phyloP scores from a whole-genome alignment of 2,797 vertebrate genomes.

The Oreochromis mossambicus region DNA sequence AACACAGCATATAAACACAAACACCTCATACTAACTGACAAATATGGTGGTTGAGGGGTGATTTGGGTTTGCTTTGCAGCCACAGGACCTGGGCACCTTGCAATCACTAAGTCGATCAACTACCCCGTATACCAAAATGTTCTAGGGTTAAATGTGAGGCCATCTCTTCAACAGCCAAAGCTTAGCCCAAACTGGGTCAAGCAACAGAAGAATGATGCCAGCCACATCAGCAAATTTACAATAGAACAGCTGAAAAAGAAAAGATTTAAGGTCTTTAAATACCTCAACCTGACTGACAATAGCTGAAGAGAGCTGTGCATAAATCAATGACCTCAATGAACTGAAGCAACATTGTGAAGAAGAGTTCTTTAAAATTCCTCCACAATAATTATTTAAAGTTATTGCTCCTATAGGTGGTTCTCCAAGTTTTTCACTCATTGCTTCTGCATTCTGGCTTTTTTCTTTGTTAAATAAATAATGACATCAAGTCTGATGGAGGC shows the following conservation, averaged over 20 bases:
- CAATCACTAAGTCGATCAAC: not conserved
- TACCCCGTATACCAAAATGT: not conserved
- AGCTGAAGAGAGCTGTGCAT: not conserved
- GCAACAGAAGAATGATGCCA: not conserved
- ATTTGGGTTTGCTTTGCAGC: not conserved
- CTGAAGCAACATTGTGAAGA: not conserved
- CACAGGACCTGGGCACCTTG: not conserved
- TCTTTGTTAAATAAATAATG: not conserved
- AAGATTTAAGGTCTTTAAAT: not conserved
- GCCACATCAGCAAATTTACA: not conserved
- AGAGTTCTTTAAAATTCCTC: not conserved
- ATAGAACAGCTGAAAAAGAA: not conserved
- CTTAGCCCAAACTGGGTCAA: not conserved
- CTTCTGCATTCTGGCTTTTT: not conserved
- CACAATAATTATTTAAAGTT: not conserved
- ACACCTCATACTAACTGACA: no score
- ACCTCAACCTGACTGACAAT: rapidly evolving
- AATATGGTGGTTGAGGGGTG: no score
- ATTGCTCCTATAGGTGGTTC: not conserved
- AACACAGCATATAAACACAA: no score
- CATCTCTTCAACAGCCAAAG: no score
- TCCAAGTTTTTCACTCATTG: not conserved
- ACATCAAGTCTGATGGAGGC: not conserved
- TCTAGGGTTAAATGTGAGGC: not conserved
- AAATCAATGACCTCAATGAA: not conserved